phyloP scores from a whole-genome alignment of 2,113 vertebrate genomes.

The Calyptommatus sinebrachiatus region DNA sequence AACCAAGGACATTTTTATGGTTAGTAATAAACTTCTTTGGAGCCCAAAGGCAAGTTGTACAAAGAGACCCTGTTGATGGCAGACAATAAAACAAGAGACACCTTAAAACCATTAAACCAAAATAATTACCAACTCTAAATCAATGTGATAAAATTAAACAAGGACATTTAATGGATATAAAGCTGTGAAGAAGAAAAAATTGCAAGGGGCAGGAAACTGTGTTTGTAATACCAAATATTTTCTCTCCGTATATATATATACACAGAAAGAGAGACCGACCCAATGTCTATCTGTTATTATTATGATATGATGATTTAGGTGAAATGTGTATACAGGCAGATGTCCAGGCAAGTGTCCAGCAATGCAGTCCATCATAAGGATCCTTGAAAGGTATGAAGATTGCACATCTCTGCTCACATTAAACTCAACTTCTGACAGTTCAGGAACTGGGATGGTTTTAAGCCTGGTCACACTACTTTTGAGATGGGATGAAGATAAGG shows the following conservation, averaged over 20 bases:
- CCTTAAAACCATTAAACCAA: conserved; percentile 46
- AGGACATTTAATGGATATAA: conserved; percentile 29
- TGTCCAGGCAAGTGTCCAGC: not conserved
- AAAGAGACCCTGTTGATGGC: conserved; percentile 36
- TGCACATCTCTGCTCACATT: no score
- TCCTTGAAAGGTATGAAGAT: no score
- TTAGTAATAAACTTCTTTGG: conserved; percentile 49
- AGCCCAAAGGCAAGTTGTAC: conserved; percentile 44
- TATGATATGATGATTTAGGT: not conserved
- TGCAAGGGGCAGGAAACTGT: conserved; percentile 19
- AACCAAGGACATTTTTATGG: conserved; percentile 48
- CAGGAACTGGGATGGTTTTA: no score
- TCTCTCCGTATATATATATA: not conserved
- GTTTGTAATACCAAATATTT: conserved; percentile 32
- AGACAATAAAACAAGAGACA: conserved; percentile 54
- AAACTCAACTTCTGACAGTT: no score
- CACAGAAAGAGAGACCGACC: not conserved
- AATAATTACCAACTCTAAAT: conserved; percentile 50
- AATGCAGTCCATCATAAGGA: no score
- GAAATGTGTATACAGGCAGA: not conserved
- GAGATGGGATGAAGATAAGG: no score
- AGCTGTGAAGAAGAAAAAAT: conserved; percentile 29
- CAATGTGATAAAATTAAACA: conserved; percentile 39
- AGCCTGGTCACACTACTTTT: no score
- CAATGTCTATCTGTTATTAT: not conserved